phyloP scores from a whole-genome alignment of 2,113 vertebrate genomes.

The Onychostruthus taczanowskii region DNA sequence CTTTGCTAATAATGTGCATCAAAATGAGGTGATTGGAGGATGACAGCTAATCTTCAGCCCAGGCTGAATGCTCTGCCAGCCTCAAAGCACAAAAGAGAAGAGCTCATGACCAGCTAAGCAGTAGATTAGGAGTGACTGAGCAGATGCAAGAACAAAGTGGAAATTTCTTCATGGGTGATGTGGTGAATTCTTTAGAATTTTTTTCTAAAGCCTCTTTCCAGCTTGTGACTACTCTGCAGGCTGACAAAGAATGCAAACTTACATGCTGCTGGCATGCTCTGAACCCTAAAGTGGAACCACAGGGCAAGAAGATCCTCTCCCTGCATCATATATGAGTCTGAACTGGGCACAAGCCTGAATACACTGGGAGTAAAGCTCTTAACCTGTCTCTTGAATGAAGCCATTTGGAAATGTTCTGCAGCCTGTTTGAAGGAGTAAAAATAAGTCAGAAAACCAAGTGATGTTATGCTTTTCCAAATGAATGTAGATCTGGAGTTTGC shows the following conservation, averaged over 20 bases:
- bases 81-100: neutral
- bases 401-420: neutral
- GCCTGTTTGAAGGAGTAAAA: neutral
- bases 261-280: neutral
- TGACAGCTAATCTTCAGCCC: neutral
- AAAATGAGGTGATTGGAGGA: neutral
- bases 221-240: neutral
- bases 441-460: neutral
- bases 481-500: neutral
- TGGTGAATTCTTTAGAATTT: neutral
- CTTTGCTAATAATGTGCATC: neutral
- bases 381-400: neutral
- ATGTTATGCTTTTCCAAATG: neutral
- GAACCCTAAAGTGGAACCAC: neutral
- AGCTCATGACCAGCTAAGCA: neutral
- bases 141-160: neutral
- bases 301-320: neutral
- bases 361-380: neutral
- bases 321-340: neutral
- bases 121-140: neutral
- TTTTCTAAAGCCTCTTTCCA: neutral
- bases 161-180: neutral
- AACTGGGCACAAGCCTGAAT: neutral
- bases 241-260: neutral
- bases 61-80: neutral